Evolutionary conservation across 2,888 invertebrate genomes (phyloP).

Genomic region (Ephialtes manifestator): DNA sequence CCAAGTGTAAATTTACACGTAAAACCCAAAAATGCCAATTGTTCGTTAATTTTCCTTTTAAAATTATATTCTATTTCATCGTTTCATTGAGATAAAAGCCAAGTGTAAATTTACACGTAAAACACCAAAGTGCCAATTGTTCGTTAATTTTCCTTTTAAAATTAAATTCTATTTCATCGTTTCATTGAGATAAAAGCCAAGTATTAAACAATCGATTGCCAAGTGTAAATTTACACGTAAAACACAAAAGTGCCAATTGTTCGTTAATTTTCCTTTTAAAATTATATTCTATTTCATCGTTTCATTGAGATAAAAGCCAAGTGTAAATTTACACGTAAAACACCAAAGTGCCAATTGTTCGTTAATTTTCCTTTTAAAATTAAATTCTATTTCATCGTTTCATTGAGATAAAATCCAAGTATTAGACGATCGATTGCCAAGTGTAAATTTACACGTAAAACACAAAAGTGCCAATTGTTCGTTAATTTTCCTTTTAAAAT

Average conservation of each 20-base stretch:
- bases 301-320: not conserved
- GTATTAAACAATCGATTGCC: not conserved
- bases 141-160: not conserved
- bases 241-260: no score
- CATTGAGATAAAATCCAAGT: not conserved
- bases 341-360: no score
- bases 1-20: conserved; percentile 11
- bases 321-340: conserved; percentile 20
- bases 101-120: conserved; percentile 17
- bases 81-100: not conserved
- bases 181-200: not conserved
- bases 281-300: not conserved
- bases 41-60: no score
- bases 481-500: not conserved
- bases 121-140: no score
- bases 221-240: conserved; percentile 17
- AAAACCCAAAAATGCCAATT: not conserved
- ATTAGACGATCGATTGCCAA: not conserved
- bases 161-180: not conserved
- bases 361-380: not conserved
- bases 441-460: conserved; percentile 20
- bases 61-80: not conserved
- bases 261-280: not conserved
- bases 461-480: no score
- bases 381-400: not conserved